A percentile compares a stretch with the other conserved stretches of the same genome.
Conservation (phyloP, 1,140 invertebrate species). For the Phymorhynchus buccinoides region DNA sequence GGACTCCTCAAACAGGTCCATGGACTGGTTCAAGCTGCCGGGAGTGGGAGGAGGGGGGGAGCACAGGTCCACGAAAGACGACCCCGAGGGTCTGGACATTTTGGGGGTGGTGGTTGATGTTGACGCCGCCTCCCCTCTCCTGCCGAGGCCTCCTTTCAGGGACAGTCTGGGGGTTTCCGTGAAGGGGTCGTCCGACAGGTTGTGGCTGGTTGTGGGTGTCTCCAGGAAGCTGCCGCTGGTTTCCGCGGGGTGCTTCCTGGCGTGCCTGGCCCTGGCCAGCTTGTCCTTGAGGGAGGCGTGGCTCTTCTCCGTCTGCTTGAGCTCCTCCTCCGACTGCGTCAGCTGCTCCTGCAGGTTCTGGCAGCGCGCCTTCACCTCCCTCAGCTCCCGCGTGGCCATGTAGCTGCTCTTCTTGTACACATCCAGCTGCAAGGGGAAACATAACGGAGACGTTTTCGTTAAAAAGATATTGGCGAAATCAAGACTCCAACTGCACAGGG, state of each 20-base stretch:
- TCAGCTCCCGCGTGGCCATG: constrained; percentile 14
- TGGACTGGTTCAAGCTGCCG: background rate
- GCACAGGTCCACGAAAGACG: background rate
- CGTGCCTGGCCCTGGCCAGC: background rate
- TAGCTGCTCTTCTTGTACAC: constrained; percentile 18
- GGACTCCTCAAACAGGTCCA: constrained; percentile 26
- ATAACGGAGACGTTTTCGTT: background rate
- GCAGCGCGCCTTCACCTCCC: background rate
- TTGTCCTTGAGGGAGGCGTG: constrained; percentile 12
- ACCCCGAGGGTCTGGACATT: constrained; percentile 19
- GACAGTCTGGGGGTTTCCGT: background rate
- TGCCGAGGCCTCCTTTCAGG: background rate
- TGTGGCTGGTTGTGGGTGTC: constrained; percentile 5
- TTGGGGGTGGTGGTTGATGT: background rate
- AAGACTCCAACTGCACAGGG: background rate
- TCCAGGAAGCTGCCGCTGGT: constrained; percentile 25
- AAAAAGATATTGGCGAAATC: background rate
- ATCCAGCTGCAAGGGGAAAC: background rate
- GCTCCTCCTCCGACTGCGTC: constrained; percentile 27
- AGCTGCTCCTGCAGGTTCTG: constrained; percentile 26
- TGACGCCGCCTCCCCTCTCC: background rate
- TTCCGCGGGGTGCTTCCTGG: constrained; percentile 15
- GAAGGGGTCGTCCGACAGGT: background rate
- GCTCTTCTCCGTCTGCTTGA: constrained; percentile 28
- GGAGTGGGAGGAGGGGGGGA: too few species aligned